Percentiles rank a stretch among this genome's conserved stretches.
Conservation (phyloP, 2,797 vertebrate genomes). For the Lateolabrax maculatus region DNA sequence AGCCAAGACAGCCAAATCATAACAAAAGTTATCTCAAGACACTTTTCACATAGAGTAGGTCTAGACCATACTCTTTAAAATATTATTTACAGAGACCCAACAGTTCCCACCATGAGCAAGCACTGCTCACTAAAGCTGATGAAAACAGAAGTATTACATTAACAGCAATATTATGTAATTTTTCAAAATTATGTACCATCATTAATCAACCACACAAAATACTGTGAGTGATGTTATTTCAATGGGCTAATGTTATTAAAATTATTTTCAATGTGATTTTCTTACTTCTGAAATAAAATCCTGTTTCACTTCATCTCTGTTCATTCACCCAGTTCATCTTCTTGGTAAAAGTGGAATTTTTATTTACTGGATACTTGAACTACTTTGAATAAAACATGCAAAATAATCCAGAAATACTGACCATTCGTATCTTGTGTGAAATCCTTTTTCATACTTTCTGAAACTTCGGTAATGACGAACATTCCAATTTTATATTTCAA, state of each 20-base stretch:
- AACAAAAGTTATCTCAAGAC: too few species aligned
- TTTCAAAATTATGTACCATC: not conserved
- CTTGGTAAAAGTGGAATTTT: not conserved
- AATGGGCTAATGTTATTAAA: not conserved
- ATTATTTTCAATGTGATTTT: not conserved
- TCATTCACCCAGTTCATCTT: not conserved
- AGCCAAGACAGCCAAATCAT: too few species aligned
- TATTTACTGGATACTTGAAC: not conserved
- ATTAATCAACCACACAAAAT: not conserved
- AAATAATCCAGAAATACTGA: not conserved
- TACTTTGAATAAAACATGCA: not conserved
- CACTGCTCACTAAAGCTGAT: not conserved
- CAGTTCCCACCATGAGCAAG: too few species aligned
- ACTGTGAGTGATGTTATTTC: not conserved
- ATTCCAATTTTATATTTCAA: conserved; percentile 5
- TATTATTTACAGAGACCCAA: too few species aligned
- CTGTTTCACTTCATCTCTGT: not conserved
- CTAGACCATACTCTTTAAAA: too few species aligned
- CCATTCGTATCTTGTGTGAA: not conserved
- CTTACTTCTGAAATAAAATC: not conserved
- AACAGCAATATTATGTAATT: too few species aligned
- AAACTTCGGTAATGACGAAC: not conserved
- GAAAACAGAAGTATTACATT: not conserved
- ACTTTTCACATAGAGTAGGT: too few species aligned
- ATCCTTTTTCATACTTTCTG: not conserved